phyloP scores from a whole-genome alignment of 2,888 invertebrate genomes.

The Hirtodrosophila duncani region DNA sequence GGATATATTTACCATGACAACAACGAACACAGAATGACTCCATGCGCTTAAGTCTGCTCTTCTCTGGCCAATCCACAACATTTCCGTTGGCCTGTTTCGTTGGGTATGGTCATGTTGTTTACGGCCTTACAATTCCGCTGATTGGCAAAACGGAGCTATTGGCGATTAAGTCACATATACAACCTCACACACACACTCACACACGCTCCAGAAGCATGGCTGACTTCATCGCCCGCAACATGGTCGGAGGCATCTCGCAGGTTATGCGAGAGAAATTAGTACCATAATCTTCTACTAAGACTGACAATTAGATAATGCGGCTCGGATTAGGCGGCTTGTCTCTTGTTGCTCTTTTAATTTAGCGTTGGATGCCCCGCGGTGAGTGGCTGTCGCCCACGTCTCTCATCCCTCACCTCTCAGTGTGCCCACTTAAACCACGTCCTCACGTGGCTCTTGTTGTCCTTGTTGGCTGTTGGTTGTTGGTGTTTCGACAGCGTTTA shows the following conservation, averaged over 20 bases:
- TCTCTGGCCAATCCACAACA: background rate
- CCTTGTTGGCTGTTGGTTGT: slow-evolving; percentile 17
- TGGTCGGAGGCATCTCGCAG: slow-evolving; percentile 2
- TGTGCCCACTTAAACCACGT: background rate
- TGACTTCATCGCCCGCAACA: background rate
- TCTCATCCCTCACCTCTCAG: background rate
- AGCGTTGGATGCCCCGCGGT: slow-evolving; percentile 36
- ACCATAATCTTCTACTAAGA: slow-evolving; percentile 67
- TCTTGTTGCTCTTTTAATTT: slow-evolving; percentile 26
- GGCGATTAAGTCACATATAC: slow-evolving; percentile 43
- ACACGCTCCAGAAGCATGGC: background rate
- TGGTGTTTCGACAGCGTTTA: slow-evolving; percentile 59
- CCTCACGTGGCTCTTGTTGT: slow-evolving; percentile 19
- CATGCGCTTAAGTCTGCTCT: background rate
- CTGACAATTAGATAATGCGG: slow-evolving; percentile 68
- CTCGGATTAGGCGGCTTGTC: slow-evolving; percentile 41
- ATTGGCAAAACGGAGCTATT: slow-evolving; percentile 43
- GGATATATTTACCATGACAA: too few relatives aligned
- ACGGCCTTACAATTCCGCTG: slow-evolving; percentile 66
- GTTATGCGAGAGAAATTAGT: slow-evolving; percentile 59
- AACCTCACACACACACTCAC: slow-evolving; percentile 14
- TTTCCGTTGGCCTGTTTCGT: background rate
- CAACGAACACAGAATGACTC: too few relatives aligned
- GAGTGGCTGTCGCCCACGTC: too few relatives aligned
- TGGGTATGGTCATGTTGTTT: slow-evolving; percentile 44